These are phyloP conservation scores for Gerris lacustris DNA, from an alignment of 2,888 invertebrate species.

Conservation along the genomic window DNA sequence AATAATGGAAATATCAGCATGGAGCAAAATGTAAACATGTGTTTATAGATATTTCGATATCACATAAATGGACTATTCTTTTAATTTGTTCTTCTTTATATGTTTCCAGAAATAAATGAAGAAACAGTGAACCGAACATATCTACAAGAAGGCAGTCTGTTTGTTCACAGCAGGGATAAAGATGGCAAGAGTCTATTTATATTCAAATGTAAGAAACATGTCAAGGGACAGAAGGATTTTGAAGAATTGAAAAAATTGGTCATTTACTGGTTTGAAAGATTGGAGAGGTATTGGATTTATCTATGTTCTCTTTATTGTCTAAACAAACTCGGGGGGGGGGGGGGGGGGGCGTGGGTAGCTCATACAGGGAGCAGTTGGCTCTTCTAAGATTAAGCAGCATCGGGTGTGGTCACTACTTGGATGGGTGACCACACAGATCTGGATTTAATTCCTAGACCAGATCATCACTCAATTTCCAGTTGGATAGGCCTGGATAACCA, in stretches of 20 bases:
- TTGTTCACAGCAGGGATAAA: conserved; percentile 62
- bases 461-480: too few species aligned
- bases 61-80: too few species aligned
- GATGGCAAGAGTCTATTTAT: conserved; percentile 67
- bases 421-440: too few species aligned
- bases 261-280: conserved; percentile 73
- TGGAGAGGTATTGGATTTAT: conserved; percentile 46
- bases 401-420: too few species aligned
- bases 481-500: too few species aligned
- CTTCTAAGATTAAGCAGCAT: too few species aligned
- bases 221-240: conserved; percentile 62
- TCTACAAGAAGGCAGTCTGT: conserved; percentile 63
- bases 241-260: conserved; percentile 65
- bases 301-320: not conserved
- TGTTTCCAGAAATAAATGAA: conserved; percentile 53
- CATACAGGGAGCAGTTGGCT: too few species aligned
- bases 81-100: not conserved
- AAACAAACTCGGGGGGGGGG: not conserved
- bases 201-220: conserved; percentile 67
- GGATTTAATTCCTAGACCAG: too few species aligned
- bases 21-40: too few species aligned
- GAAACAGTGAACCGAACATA: conserved; percentile 52
- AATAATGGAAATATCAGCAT: too few species aligned
- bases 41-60: too few species aligned
- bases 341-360: not conserved